phyloP scores from a whole-genome alignment of 2,797 vertebrate species.

The Cryptoblepharus egeriae region DNA sequence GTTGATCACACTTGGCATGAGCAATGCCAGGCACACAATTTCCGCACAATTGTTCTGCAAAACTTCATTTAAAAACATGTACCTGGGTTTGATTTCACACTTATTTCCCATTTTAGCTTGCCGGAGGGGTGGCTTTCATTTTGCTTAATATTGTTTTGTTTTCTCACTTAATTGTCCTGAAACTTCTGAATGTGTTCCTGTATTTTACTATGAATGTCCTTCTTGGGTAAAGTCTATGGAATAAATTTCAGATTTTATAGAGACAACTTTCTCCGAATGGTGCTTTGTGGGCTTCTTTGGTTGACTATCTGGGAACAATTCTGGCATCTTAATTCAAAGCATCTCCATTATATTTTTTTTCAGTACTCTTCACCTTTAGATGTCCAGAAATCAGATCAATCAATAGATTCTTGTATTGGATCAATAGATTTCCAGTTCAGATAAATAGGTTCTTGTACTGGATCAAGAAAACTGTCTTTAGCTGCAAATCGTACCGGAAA shows the following conservation, averaged over 20 bases:
- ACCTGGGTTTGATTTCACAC: too few species aligned
- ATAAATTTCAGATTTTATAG: conserved; percentile 78
- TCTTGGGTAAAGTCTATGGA: conserved; percentile 75
- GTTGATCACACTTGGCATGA: background rate
- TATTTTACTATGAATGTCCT: conserved; percentile 72
- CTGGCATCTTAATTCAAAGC: too few species aligned
- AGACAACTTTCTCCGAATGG: conserved; percentile 5
- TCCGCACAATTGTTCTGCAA: background rate
- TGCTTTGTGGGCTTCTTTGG: background rate
- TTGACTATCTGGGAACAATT: background rate
- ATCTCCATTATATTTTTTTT: too few species aligned
- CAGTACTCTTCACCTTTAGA: too few species aligned
- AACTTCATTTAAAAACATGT: background rate
- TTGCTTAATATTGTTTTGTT: too few species aligned
- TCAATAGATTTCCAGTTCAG: too few species aligned
- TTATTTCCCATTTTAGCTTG: background rate
- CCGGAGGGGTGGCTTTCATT: too few species aligned
- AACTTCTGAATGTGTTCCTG: conserved; percentile 65
- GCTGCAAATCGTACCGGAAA: too few species aligned
- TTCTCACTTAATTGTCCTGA: conserved; percentile 46
- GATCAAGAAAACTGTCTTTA: too few species aligned
- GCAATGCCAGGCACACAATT: background rate
- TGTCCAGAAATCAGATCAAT: too few species aligned
- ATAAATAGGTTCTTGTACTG: too few species aligned
- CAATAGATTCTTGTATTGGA: too few species aligned